Conservation (phyloP, 2,797 vertebrate genomes). For the Coregonus suidteri region DNA sequence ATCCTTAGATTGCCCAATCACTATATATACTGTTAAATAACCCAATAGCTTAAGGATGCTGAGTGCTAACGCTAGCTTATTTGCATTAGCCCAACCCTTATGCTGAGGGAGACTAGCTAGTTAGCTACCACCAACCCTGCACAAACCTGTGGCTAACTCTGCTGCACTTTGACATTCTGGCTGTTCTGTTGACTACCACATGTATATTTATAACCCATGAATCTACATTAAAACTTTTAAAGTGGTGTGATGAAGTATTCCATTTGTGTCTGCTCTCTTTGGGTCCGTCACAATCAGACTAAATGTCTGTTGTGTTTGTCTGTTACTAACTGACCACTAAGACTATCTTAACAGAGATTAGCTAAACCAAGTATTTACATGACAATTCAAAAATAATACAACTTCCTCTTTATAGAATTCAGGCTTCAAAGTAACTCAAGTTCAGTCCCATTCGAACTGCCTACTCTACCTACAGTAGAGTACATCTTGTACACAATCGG, state of each 20-base stretch:
- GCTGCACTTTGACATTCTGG: no score
- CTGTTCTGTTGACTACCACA: neutral
- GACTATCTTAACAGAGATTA: neutral
- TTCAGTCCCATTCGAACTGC: no score
- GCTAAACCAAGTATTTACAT: neutral
- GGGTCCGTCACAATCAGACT: neutral
- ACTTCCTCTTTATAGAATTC: neutral
- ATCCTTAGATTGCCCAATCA: no score
- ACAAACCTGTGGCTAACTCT: no score
- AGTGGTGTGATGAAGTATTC: neutral
- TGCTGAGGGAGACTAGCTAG: no score
- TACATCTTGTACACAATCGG: neutral
- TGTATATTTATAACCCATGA: neutral
- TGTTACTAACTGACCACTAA: neutral
- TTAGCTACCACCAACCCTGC: no score
- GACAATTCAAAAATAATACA: neutral
- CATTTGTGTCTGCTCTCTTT: neutral
- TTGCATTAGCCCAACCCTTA: no score
- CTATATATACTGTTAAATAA: no score
- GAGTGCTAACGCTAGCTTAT: no score
- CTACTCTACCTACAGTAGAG: neutral
- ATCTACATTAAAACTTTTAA: neutral
- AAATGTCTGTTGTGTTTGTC: neutral
- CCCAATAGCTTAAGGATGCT: no score
- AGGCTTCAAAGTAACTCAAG: no score